Base-by-base conservation (phyloP, 2,888 invertebrate genomes). In the Sylvicola cinctus region DNA sequence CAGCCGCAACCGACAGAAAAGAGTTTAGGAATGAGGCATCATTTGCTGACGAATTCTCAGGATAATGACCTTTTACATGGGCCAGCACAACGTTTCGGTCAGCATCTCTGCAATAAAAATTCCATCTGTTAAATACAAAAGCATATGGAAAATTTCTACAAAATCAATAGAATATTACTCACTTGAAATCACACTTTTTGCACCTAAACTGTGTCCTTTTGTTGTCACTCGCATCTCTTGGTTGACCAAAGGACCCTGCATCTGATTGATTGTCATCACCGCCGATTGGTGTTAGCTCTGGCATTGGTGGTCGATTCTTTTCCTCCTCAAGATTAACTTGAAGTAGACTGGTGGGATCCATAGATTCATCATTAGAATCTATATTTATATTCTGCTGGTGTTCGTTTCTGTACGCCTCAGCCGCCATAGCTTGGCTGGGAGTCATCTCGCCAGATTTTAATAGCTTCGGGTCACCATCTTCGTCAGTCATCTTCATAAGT, bases 151-250 rank as follows among this genome's bases (percentile, higher is more conserved):
- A 35, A 38, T 29, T 34, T 13, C n/a, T 26, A 5, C 10, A 33
- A 28, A 34, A 15, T 20, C 28, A 10, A 2, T 17, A 17, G 3
- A 7, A 14, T 29, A 6, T 14, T 17, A 23, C 66, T 65, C 55
- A 81, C 81, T 73, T 76, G 58, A 79, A 88, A 51, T 76, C 73
- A 57, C 90, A 91, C 50, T 80, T 80, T 57, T 84, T 84, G 58
- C 90, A 91, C 52, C 84, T 81, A 77, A 85, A 85, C 45, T 77
- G 58, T 11, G 78, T 79, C 48, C 74, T 73, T 57, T 77, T 80
- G 29, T 66, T 63, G 33, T 38, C 33, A 45, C 16, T 34, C 16
- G 46, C 62, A 70, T 47, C 58, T 62, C 51, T 40, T 48, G 39
- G 39, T 58, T 23, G 61, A 44, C 62, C 58, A 47, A 64, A 20